Conservation (phyloP, 1,140 invertebrate species). For the Diploscapter pachys region DNA sequence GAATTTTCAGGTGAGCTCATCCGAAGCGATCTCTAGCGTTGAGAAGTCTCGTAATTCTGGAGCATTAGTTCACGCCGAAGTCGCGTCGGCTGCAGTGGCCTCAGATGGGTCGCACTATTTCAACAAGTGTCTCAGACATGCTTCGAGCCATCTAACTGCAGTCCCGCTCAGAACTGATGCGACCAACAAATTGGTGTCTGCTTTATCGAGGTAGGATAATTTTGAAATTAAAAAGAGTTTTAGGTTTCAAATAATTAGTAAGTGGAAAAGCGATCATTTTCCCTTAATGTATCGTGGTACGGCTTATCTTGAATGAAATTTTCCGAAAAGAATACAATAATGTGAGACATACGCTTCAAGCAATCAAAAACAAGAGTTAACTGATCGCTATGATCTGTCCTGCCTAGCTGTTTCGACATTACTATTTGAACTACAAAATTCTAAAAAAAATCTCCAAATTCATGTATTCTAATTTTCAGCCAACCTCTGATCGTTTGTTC, state of each 20-base stretch:
- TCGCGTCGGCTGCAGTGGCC: conserved; percentile 77
- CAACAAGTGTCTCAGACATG: conserved; percentile 65
- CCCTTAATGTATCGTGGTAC: too few species aligned
- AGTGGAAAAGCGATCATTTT: too few species aligned
- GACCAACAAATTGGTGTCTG: conserved; percentile 64
- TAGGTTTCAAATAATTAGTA: too few species aligned
- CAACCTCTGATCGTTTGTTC: conserved; percentile 83
- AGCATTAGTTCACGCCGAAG: conserved; percentile 78
- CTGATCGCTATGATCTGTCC: too few species aligned
- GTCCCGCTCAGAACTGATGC: conserved; percentile 81
- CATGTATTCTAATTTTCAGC: conserved; percentile 50
- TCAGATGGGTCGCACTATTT: conserved; percentile 74
- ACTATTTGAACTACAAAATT: too few species aligned
- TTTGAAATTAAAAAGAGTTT: too few species aligned
- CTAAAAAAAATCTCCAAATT: too few species aligned
- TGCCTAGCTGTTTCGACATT: too few species aligned
- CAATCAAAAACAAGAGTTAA: too few species aligned
- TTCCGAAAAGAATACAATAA: too few species aligned
- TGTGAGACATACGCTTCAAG: too few species aligned
- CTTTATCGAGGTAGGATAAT: conserved; percentile 4
- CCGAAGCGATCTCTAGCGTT: conserved; percentile 75
- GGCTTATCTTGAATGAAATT: too few species aligned
- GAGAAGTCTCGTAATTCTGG: conserved; percentile 69
- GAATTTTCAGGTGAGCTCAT: conserved; percentile 67
- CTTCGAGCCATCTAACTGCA: conserved; percentile 73